These are phyloP conservation scores for Theocolax elegans DNA, from an alignment of 1,140 invertebrate genomes.

Conservation along the genomic window DNA sequence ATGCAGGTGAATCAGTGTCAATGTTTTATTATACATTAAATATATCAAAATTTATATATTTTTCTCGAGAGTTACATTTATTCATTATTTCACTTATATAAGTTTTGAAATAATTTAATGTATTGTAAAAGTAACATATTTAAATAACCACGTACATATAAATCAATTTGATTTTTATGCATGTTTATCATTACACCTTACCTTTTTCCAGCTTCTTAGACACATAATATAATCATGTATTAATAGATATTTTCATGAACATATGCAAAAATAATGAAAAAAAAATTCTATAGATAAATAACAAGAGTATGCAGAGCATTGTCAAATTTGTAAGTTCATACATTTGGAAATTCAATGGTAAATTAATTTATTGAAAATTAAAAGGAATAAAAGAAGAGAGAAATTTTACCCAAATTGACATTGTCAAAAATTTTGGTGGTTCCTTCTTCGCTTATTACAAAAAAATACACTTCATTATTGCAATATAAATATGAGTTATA, in stretches of 20 bases:
- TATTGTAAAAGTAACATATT: not conserved
- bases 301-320: conserved; percentile 34
- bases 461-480: not conserved
- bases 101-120: not conserved
- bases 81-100: too few species aligned
- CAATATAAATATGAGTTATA: conserved; percentile 44
- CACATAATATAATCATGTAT: conserved; percentile 33
- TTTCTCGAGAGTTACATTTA: too few species aligned
- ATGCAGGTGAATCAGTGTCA: not conserved
- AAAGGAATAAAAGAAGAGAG: conserved; percentile 40
- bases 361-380: conserved; percentile 31
- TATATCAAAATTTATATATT: not conserved
- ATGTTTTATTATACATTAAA: not conserved
- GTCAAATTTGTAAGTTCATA: conserved; percentile 38
- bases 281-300: conserved; percentile 42
- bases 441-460: too few species aligned
- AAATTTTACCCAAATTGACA: conserved; percentile 43
- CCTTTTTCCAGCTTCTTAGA: not conserved
- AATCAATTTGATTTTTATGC: conserved; percentile 10
- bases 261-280: conserved; percentile 42
- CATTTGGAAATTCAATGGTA: conserved; percentile 30
- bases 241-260: conserved; percentile 17
- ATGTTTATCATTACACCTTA: conserved; percentile 1
- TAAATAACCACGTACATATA: not conserved
- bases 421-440: conserved; percentile 1